Evolutionary conservation across 2,113 vertebrate genomes (phyloP).

Genomic region (Phaethornis superciliosus): DNA sequence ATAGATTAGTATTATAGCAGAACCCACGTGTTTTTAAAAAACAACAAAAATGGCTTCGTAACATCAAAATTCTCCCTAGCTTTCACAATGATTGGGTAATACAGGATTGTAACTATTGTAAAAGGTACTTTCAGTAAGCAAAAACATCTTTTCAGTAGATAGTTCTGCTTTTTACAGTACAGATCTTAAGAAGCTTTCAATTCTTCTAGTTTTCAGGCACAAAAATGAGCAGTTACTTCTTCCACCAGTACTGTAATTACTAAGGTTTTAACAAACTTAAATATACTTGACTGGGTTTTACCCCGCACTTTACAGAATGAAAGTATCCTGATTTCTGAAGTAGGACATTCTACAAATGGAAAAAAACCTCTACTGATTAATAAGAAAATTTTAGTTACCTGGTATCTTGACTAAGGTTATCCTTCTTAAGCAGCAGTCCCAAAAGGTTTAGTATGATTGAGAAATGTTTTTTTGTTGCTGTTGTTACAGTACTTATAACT

Average conservation of each 20-base stretch:
- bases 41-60: not conserved
- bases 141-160: not conserved
- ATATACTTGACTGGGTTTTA: not conserved
- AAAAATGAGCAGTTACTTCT: not conserved
- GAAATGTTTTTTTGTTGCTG: slow-evolving; percentile 98
- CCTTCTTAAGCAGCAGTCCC: slow-evolving; percentile 88
- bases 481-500: slow-evolving; percentile 98
- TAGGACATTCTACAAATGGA: not conserved
- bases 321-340: not conserved
- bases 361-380: not conserved
- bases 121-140: not conserved
- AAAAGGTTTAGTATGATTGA: slow-evolving; percentile 91
- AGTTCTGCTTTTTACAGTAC: not conserved
- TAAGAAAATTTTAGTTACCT: slow-evolving; percentile 76
- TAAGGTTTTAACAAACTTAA: not conserved
- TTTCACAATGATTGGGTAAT: not conserved
- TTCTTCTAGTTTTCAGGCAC: not conserved
- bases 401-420: slow-evolving; percentile 89
- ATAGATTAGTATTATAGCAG: not conserved
- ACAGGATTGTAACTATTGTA: not conserved
- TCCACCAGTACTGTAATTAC: not conserved
- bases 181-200: not conserved
- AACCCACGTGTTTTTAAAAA: not conserved
- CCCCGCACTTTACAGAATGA: not conserved
- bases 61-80: not conserved